Evolutionary conservation across 2,113 vertebrate genomes (phyloP), one percentile per base, ranked within the genome.

Genomic region (Silurus glanis): DNA sequence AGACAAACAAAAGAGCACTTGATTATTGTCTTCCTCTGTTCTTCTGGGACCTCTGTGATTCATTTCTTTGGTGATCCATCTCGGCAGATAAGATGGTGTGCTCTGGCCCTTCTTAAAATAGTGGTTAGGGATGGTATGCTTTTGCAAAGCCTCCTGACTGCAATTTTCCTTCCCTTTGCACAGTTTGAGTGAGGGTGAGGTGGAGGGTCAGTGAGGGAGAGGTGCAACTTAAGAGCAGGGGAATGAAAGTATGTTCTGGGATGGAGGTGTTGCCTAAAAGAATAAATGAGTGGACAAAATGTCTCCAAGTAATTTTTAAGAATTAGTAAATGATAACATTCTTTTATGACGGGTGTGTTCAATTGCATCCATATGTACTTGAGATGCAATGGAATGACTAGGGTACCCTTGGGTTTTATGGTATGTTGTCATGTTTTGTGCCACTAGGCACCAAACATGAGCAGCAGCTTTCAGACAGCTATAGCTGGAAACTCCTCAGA

Each of bases 1-100:
- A 71, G 62, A 78, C 37, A 25, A 25, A 83, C 61, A 75, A 80
- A 84, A 75, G 37, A 66, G 17, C 61, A 86, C 45, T 83, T 83
- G 66, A 76, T 86, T 66, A 5, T 75, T n/a, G 69, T 79, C 62
- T 83, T 85, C 84, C 62, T 84, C 81, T 76, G 47, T 69, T 82
- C 67, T 85, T 16, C 49, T 88, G 83, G 67, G 83, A 80, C 59
- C 14, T 25, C 59, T 21, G 13, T 81, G 75, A 78, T 85, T 83
- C 49, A 74, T 47, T 84, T 79, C 37, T 79, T 88, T 59, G 47
- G 23, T 74, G 83, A 16, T 55, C 14, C 53, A 49, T 51, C 28
- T 75, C 56, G 51, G 62, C 45, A 82, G 84, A 88, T 85, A 74
- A 56, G 82, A 74, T 80, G 71, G 62, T 71, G 45, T 21, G 37